Percentiles rank a stretch among this genome's conserved stretches.
Evolutionary conservation across 1,140 invertebrate genomes (phyloP).

Genomic region (Neodiprion lecontei): DNA sequence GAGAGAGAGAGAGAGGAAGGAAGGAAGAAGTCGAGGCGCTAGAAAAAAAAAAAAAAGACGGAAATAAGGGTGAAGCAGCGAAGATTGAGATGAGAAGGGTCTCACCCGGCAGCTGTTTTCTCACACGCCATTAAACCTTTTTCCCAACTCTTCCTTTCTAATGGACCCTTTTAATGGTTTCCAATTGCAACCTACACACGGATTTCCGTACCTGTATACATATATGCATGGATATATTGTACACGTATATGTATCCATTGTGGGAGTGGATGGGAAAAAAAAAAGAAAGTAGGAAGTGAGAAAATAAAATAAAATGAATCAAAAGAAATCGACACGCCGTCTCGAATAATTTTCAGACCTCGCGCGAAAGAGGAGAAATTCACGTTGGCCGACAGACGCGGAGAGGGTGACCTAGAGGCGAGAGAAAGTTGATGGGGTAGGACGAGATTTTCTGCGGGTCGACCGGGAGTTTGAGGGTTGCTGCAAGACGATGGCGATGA

Average conservation of each 20-base stretch:
- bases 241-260: neutral
- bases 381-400: neutral
- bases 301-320: conserved; percentile 12
- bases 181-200: neutral
- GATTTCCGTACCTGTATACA: too few species aligned
- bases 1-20: neutral
- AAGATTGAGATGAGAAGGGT: conserved; percentile 4
- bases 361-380: conserved; percentile 3
- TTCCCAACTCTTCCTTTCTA: conserved; percentile 4
- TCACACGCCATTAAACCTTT: conserved; percentile 13
- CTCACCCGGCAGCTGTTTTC: conserved; percentile 9
- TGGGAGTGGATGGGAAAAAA: neutral
- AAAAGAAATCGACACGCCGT: conserved; percentile 13
- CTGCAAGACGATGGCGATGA: conserved; percentile 39
- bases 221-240: neutral
- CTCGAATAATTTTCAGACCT: neutral
- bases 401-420: neutral
- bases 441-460: neutral
- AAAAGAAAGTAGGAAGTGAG: conserved; percentile 13
- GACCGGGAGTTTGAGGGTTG: neutral
- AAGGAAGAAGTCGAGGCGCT: conserved; percentile 5
- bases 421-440: neutral
- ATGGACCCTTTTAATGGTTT: conserved; percentile 7
- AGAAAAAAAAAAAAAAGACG: conserved; percentile 12
- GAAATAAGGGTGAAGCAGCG: neutral